Evolutionary conservation across 2,113 vertebrate genomes (phyloP), one percentile per base, ranked within the genome.

Genomic region (Eira barbara): DNA sequence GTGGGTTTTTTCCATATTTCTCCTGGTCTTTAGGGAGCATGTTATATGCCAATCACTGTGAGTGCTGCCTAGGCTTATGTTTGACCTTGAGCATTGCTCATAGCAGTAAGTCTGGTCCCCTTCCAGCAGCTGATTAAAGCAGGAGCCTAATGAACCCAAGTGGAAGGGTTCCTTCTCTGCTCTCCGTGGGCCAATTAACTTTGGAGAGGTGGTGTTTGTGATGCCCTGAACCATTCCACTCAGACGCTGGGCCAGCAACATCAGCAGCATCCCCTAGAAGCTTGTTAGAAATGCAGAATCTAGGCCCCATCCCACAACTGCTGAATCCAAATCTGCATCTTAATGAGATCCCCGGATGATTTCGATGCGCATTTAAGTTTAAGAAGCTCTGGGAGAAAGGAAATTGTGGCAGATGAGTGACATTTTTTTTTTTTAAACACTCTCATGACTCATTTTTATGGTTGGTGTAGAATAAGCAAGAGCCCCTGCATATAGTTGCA

Each of bases 51-150:
- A 71, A 0, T 83, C 89, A 92, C 42, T 67, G 25, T 89, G 81
- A 94, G 10, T 52, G 36, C 39, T 67, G 67, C 59, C 29, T 69
- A 34, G 71, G 52, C 61, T 85, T 85, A 6, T 67, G 25, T 92
- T 76, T 97, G 86, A 96, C 86, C 74, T 84, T 92, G 49, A 36
- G 10, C 2, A 0, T 71, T 74, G n/a, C 31, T 92, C 42, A 39
- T 39, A 67, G 34, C 57, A 47, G 47, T 81, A 93, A 52, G 29
- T 14, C 71, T 67, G 49, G 27, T 85, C n/a, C 65, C 23, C 45
- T 96, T 82, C n/a, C 88, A 61, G 85, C 81, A 76, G 57, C 84
- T 95, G 86, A 94, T 96, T 83, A 63, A 92, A 96, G 87, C 85
- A 67, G 69, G 80, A 86, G 36, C 69, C 88, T 95, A 74, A 91